These are phyloP conservation scores for Esox niger DNA, from an alignment of 2,113 vertebrate species.

Conservation along the genomic window DNA sequence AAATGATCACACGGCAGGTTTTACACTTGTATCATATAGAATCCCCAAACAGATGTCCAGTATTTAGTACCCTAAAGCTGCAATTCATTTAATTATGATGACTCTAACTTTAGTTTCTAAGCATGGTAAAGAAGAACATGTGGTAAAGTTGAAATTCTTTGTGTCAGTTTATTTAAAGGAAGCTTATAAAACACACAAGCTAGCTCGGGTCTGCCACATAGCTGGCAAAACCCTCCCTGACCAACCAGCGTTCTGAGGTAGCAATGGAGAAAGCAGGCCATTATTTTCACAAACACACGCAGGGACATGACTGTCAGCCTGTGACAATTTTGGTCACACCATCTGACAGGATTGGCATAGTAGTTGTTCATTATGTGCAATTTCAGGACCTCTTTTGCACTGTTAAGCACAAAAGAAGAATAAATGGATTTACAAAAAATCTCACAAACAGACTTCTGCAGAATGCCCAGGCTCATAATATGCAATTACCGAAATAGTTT, in stretches of 20 bases:
- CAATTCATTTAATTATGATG: slow-evolving; percentile 33
- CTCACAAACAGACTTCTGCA: slow-evolving; percentile 45
- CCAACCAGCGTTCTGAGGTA: slow-evolving; percentile 68
- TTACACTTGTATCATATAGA: slow-evolving; percentile 43
- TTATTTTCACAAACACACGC: slow-evolving; percentile 67
- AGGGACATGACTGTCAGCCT: slow-evolving; percentile 66
- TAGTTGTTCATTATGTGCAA: slow-evolving; percentile 72
- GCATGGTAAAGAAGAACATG: slow-evolving; percentile 59
- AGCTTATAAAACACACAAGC: slow-evolving; percentile 62
- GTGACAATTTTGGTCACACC: slow-evolving; percentile 70
- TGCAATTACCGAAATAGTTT: slow-evolving; percentile 30
- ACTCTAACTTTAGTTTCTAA: slow-evolving; percentile 40
- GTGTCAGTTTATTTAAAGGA: slow-evolving; percentile 73
- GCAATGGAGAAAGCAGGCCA: slow-evolving; percentile 60
- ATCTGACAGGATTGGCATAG: slow-evolving; percentile 68
- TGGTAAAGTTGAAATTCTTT: slow-evolving; percentile 53
- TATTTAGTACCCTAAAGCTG: slow-evolving; percentile 31
- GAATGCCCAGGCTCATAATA: slow-evolving; percentile 18
- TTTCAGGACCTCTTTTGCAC: slow-evolving; percentile 70
- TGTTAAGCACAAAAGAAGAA: slow-evolving; percentile 66
- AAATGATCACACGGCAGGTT: slow-evolving; percentile 37
- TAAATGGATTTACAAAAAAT: slow-evolving; percentile 68
- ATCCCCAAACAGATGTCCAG: slow-evolving; percentile 35
- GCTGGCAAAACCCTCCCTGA: slow-evolving; percentile 49
- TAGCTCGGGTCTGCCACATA: slow-evolving; percentile 51